phyloP scores from a whole-genome alignment of 2,888 invertebrate genomes.

The Cryptocephalus primarius region DNA sequence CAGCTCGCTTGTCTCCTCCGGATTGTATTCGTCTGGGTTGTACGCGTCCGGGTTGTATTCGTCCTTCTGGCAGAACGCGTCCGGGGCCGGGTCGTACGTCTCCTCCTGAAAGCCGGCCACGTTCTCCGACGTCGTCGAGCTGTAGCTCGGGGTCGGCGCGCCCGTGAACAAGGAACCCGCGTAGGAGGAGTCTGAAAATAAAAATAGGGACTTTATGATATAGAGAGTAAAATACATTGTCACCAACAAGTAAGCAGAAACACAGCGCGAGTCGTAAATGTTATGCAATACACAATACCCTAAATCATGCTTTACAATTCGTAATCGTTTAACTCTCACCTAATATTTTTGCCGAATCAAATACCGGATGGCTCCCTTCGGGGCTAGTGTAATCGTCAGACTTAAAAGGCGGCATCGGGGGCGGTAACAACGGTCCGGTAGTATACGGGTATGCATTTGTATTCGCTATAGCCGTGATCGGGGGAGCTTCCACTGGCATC shows the following conservation, averaged over 20 bases:
- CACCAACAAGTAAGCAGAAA: no score
- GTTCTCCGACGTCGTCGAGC: background rate
- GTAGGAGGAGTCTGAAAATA: background rate
- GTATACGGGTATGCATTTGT: background rate
- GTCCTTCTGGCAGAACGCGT: constrained; percentile 12
- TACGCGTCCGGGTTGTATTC: constrained; percentile 21
- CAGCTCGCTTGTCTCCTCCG: constrained; percentile 27
- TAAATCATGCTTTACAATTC: constrained; percentile 14
- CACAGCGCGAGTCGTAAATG: background rate
- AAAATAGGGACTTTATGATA: no score
- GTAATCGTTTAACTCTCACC: constrained; percentile 1
- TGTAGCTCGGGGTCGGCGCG: background rate
- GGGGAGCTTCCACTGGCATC: constrained; percentile 16
- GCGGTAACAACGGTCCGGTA: constrained; percentile 44
- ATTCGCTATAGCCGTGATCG: constrained; percentile 11
- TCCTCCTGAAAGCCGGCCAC: constrained; percentile 3
- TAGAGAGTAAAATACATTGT: no score
- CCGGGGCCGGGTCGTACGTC: constrained; percentile 9
- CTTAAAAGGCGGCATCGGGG: constrained; percentile 38
- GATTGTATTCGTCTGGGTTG: constrained; percentile 29
- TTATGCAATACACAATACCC: constrained; percentile 2
- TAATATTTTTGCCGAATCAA: no score
- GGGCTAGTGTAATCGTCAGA: no score
- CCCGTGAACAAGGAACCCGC: background rate
- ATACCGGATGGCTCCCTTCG: no score